phyloP scores from a whole-genome alignment of 2,797 vertebrate genomes.

The Schizothorax lantsangensis region DNA sequence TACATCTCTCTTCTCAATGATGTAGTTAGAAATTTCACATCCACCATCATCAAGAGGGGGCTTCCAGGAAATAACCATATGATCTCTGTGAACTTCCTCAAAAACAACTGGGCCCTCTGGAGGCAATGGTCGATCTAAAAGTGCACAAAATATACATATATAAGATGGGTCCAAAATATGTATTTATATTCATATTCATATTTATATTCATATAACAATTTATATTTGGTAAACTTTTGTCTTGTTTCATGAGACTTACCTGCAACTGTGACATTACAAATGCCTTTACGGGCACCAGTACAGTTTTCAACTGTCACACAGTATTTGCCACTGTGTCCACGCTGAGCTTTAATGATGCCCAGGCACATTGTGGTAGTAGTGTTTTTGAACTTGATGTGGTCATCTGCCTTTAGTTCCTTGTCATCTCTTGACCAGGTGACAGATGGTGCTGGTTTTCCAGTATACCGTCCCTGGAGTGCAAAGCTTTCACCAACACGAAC shows the following conservation, averaged over 20 bases:
- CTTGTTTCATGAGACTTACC: constrained; percentile 75
- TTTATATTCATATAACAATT: not conserved
- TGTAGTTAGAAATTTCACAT: constrained; percentile 92
- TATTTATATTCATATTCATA: not conserved
- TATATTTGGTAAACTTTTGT: not conserved
- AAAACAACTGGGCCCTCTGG: constrained; percentile 95
- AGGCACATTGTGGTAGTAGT: constrained; percentile 88
- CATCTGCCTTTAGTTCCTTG: constrained; percentile 85
- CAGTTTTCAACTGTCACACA: constrained; percentile 93
- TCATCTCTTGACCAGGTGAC: constrained; percentile 91
- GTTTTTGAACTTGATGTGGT: constrained; percentile 88
- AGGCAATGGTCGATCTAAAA: constrained; percentile 90
- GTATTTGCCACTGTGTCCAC: constrained; percentile 93
- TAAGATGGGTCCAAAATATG: not conserved
- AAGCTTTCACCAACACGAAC: constrained; percentile 93
- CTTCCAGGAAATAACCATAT: constrained; percentile 97
- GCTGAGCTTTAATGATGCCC: constrained; percentile 87
- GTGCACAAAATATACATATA: not conserved
- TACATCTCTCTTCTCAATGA: constrained; percentile 92
- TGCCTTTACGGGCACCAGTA: constrained; percentile 92
- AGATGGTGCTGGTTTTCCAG: constrained; percentile 93
- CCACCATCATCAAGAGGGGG: constrained; percentile 95
- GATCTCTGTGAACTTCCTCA: constrained; percentile 94
- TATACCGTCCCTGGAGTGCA: constrained; percentile 90
- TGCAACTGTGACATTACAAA: constrained; percentile 91